Evolutionary conservation across 1,140 invertebrate species (phyloP), one percentile per base, ranked within the genome.

Genomic region (Cydia fagiglandana): DNA sequence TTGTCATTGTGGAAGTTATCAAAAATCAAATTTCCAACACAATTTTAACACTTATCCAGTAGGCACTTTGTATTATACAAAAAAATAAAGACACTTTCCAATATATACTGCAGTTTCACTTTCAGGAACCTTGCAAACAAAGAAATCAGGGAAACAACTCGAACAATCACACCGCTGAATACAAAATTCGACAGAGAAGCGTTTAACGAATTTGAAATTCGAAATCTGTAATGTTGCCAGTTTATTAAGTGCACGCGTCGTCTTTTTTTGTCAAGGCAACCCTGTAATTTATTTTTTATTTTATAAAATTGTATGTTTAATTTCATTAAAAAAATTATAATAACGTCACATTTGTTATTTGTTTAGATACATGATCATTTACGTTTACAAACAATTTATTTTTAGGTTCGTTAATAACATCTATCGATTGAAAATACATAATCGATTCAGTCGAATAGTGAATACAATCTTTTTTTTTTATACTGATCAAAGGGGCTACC

Each of bases 1-100:
- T 93, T 24, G 86, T 84, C 89, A 92, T 92, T 38, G 75, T 88
- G 66, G 77, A 56, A 78, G 45, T 76, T 64, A 53, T 5, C 66
- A 56, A 68, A 38, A 7, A 24, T 24, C 28, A 68, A 68, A 15
- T 41, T 38, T 34, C 34, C 24, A 13, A 7, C 64, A 17, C 45
- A 17, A 24, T 38, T 20, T 9, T 2, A 70, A 17, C 28, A 41
- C 30, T n/a, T 68, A 68, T 68, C 28, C 34, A 45, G 30, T 70
- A 38, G 34, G 15, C n/a, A 70, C n/a, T 17, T 70, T 38, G 34
- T 41, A 70, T 38, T 38, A 13, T 41, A n/a, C 2, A 70, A 15
- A n/a, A 68, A 2, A n/a, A 30, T 68, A 68, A n/a, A 15, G 15
- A 61, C 5, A 41, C 12, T 41, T 38, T 41, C 66, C 4, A 17